Evolutionary conservation across 1,140 invertebrate genomes (phyloP).

Genomic region (Anthonomus grandis): DNA sequence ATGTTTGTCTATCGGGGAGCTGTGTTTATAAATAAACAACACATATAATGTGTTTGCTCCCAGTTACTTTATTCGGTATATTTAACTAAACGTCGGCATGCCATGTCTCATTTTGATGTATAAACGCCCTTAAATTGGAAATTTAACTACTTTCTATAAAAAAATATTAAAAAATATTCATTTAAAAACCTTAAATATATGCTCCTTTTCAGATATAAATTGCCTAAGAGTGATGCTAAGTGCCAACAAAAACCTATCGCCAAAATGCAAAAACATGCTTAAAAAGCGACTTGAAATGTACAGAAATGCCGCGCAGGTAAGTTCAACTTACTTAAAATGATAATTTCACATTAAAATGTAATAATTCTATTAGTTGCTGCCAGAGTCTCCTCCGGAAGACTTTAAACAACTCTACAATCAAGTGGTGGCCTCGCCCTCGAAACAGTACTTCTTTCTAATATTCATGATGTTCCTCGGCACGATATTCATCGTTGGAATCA

Average conservation of each 20-base stretch:
- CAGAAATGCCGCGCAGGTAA: slow-evolving; percentile 76
- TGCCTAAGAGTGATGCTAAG: slow-evolving; percentile 74
- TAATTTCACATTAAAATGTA: neutral
- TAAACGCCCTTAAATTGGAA: no score
- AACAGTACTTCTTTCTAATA: slow-evolving; percentile 73
- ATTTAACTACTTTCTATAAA: no score
- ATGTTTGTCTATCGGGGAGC: no score
- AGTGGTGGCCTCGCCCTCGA: slow-evolving; percentile 68
- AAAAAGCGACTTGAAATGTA: slow-evolving; percentile 84
- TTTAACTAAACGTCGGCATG: no score
- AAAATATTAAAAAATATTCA: no score
- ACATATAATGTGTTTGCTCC: no score
- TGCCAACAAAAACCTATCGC: slow-evolving; percentile 64
- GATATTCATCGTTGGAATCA: slow-evolving; percentile 77
- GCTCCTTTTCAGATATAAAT: slow-evolving; percentile 67
- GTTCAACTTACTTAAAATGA: slow-evolving; percentile 19
- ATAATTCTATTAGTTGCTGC: slow-evolving; percentile 13
- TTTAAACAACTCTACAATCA: slow-evolving; percentile 68
- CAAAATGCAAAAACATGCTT: slow-evolving; percentile 75
- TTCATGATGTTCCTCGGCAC: slow-evolving; percentile 66
- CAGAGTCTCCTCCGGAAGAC: slow-evolving; percentile 55
- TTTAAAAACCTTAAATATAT: no score
- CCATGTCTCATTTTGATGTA: no score
- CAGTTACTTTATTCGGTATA: no score
- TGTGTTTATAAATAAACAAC: no score